A percentile compares a stretch with the other conserved stretches of the same genome.
Evolutionary conservation across 2,113 vertebrate genomes (phyloP).

Genomic region (Bubo bubo): DNA sequence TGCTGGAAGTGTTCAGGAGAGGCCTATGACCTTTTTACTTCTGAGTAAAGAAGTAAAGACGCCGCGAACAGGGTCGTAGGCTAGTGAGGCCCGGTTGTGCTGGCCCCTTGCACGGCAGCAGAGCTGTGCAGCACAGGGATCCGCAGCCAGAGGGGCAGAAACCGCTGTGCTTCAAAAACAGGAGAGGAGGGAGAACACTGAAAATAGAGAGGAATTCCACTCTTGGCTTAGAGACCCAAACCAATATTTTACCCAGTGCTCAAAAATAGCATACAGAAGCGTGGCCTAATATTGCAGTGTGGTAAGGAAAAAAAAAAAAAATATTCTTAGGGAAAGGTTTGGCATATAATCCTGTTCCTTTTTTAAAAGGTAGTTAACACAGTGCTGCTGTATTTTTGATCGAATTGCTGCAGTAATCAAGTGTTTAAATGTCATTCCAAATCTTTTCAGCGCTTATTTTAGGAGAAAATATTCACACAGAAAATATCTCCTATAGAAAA

Average conservation of each 20-base stretch:
- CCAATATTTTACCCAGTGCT: background rate
- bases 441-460: background rate
- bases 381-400: background rate
- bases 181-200: background rate
- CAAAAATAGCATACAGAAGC: background rate
- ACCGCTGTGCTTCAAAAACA: accelerated
- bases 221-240: background rate
- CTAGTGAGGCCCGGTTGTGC: background rate
- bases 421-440: background rate
- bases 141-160: background rate
- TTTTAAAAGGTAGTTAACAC: background rate
- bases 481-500: background rate
- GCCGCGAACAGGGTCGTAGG: accelerated
- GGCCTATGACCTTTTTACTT: background rate
- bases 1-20: background rate
- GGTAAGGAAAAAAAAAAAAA: background rate
- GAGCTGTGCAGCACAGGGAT: accelerated
- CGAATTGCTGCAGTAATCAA: background rate
- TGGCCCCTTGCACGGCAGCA: accelerated
- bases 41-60: background rate
- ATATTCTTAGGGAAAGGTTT: background rate
- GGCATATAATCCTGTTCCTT: background rate
- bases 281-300: background rate
- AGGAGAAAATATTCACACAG: background rate
- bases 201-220: background rate